Evolutionary conservation across 2,113 vertebrate species (phyloP), one percentile per base, ranked within the genome.

Genomic region (Suncus etruscus): DNA sequence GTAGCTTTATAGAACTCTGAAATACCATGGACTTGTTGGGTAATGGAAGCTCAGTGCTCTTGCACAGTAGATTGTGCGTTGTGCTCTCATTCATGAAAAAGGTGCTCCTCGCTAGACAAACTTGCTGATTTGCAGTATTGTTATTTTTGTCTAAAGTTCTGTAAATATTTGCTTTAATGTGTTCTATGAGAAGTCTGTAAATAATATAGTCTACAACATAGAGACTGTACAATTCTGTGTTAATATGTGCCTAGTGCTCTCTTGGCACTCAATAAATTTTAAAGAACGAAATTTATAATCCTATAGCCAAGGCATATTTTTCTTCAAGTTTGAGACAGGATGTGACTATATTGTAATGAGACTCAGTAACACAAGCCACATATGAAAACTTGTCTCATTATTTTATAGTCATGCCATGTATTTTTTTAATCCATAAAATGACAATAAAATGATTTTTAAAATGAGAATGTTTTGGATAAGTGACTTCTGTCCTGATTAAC

Each of bases 281-380:
- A 96, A 95, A 80, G 94, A 95, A 95, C 88, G 90, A 94, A 95
- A 94, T 78, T 89, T 94, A 93, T 94, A 94, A 94, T 94, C 95
- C 91, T 95, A 96, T 92, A 96, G 86, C 84, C 88, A 94, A 96
- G 96, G 93, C 96, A 95, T 96, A 96, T 96, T 96, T 96, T 96
- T 96, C 95, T 96, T 95, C 96, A 77, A 92, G 89, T 83, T 95
- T 45, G 16, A 94, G 92, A 94, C 76, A 94, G 94, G 95, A 95
- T 94, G 89, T 95, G 96, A 95, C 96, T 96, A 96, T 96, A 95
- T 88, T 69, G 61, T 96, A 96, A 96, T 96, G 96, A 96, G 96
- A 96, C 94, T 93, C 20, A 1, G 31, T 80, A 90, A 73, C 47
- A 54, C 39, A 90, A 94, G 85, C 58, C 48, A 91, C 89, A 89